Base-by-base conservation (phyloP, 1,140 invertebrate genomes). In the Bemisia tabaci region DNA sequence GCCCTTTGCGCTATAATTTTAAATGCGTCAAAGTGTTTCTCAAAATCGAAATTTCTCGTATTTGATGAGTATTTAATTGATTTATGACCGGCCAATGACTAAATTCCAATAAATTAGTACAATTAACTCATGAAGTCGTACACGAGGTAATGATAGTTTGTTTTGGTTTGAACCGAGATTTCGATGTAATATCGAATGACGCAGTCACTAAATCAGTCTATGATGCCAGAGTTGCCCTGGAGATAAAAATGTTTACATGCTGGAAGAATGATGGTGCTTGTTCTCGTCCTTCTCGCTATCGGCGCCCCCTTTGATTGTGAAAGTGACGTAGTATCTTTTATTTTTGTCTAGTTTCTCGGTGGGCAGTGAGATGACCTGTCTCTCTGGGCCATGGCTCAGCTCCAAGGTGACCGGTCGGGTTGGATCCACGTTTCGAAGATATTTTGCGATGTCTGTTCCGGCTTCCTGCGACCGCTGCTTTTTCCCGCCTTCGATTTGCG, bases 301-400 rank as follows among this genome's bases (percentile, higher is more conserved):
- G 22, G 63, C 64, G 2, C 71, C 68, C 33, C 87, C 88, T 75
- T 89, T 90, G 21, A 93, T 89, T 17, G 90, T 92, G 73, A 94
- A 92, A 22, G 90, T 92, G 62, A 94, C 90, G 74, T 90, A 92
- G 76, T 93, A 94, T 73, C 89, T 83, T 78, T 92, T 94, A 73
- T 89, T 91, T 73, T 87, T 88, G 75, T 93, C 89, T 72, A 93
- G 76, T 76, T 83, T 86, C 73, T 94, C 89, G 67, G 90, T 85
- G 33, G 91, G 91, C 75, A 93, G 79, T 72, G 90, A 86, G 73
- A 93, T 91, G 68, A 92, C 79, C 77, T 92, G 89, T 73, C 88
- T 88, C 72, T 89, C 88, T 59, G 85, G 83, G 22, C 89, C 89
- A 72, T 90, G 87, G 65, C 84, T 89, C 39, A 92, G 80, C 77